Percentiles rank a stretch among this genome's conserved stretches.
These are phyloP conservation scores for Callitettix versicolor DNA, from an alignment of 1,140 invertebrate genomes.

Conservation along the genomic window DNA sequence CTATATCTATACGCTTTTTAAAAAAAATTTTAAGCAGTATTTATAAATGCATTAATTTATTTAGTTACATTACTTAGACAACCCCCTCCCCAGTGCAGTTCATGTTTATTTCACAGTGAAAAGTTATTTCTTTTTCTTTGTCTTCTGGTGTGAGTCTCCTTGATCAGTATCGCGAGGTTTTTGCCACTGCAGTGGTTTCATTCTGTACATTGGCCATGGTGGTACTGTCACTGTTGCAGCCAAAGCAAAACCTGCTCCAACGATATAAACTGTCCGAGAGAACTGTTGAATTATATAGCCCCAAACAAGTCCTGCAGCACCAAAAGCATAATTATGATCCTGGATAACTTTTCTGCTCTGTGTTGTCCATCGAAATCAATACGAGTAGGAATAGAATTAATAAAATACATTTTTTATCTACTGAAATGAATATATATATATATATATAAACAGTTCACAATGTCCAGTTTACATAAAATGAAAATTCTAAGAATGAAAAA, in stretches of 20 bases:
- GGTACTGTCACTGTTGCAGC: constrained; percentile 78
- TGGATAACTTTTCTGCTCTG: constrained; percentile 74
- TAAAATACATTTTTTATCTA: too few relatives aligned
- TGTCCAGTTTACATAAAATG: too few relatives aligned
- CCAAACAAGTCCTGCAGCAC: constrained; percentile 79
- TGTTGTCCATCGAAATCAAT: constrained; percentile 89
- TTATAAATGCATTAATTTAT: too few relatives aligned
- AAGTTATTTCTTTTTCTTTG: constrained; percentile 24
- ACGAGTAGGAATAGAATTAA: too few relatives aligned
- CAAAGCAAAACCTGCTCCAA: constrained; percentile 80
- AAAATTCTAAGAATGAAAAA: too few relatives aligned
- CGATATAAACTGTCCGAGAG: constrained; percentile 85
- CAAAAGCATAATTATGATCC: constrained; percentile 81
- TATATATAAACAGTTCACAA: too few relatives aligned
- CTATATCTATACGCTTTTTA: too few relatives aligned
- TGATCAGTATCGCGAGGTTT: constrained; percentile 43
- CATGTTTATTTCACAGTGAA: too few relatives aligned
- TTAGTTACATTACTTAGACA: too few relatives aligned
- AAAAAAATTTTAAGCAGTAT: too few relatives aligned
- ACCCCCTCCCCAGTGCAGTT: too few relatives aligned
- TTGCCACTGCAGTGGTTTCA: constrained; percentile 84
- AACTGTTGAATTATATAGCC: constrained; percentile 93
- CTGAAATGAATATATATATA: too few relatives aligned
- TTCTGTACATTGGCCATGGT: constrained; percentile 86
- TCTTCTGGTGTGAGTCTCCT: constrained; percentile 20